phyloP scores from a whole-genome alignment of 2,797 vertebrate species.

The Varecia variegata region DNA sequence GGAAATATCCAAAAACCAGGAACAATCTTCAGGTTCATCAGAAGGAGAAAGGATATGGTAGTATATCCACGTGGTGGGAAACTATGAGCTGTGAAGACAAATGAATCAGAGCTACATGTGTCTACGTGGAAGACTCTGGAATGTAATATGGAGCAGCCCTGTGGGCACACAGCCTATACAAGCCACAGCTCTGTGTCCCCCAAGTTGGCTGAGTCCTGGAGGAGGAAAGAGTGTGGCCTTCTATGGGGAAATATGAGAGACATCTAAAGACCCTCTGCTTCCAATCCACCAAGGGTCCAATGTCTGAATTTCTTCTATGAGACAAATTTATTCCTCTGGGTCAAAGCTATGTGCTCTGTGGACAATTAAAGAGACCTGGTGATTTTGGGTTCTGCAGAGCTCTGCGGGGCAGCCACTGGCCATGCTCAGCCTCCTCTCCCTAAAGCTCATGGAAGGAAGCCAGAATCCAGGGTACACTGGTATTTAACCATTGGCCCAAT shows the following conservation, averaged over 20 bases:
- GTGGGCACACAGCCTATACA: neutral
- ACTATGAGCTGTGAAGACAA: neutral
- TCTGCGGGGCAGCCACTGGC: neutral
- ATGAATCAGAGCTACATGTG: neutral
- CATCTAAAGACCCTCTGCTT: neutral
- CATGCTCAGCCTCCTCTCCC: neutral
- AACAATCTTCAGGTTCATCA: neutral
- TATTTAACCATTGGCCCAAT: neutral
- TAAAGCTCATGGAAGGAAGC: neutral
- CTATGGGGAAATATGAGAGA: neutral
- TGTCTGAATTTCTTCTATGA: neutral
- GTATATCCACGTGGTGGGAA: neutral
- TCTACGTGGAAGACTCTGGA: neutral
- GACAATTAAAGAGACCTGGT: neutral
- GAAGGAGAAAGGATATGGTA: neutral
- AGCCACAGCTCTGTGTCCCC: neutral
- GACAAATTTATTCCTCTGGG: conserved; percentile 6
- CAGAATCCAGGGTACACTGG: neutral
- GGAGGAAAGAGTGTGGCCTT: neutral
- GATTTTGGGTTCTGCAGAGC: neutral
- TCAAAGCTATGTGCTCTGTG: neutral
- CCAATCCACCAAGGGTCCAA: neutral
- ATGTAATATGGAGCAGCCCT: neutral
- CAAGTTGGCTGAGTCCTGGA: neutral
- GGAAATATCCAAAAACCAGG: neutral